Evolutionary conservation across 2,797 vertebrate genomes (phyloP).

Genomic region (Tragelaphus oryx): DNA sequence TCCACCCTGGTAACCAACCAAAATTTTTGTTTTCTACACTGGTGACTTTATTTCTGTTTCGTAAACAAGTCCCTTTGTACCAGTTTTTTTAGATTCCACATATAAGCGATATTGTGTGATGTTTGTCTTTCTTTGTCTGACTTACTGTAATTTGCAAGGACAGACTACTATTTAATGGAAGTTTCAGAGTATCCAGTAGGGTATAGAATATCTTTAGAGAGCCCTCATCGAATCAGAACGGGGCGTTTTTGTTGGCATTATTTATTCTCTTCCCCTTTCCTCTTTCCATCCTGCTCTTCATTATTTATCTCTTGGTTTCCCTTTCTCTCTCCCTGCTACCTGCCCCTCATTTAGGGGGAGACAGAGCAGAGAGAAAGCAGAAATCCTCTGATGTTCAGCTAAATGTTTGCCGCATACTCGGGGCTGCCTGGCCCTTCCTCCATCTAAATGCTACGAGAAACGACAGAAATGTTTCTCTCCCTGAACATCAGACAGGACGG

Average conservation of each 20-base stretch:
- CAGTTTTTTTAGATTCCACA: neutral
- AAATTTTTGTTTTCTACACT: neutral
- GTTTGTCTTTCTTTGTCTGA: neutral
- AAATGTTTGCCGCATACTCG: neutral
- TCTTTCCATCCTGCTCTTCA: neutral
- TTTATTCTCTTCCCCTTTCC: neutral
- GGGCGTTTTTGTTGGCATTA: neutral
- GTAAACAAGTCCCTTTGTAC: neutral
- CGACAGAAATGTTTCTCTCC: neutral
- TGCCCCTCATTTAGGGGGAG: neutral
- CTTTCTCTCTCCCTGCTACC: neutral
- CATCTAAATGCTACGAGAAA: constrained; percentile 31
- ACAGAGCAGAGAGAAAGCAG: too few species aligned
- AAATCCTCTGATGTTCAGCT: neutral
- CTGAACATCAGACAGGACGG: neutral
- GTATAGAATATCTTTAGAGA: neutral
- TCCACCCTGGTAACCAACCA: neutral
- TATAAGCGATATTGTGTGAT: neutral
- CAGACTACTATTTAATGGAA: neutral
- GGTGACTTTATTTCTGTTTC: neutral
- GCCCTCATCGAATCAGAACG: neutral
- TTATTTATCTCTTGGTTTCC: neutral
- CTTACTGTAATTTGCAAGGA: neutral
- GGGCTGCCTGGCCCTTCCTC: neutral
- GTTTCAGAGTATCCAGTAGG: neutral